Evolutionary conservation across 1,140 invertebrate species (phyloP).

Genomic region (Limonius californicus): DNA sequence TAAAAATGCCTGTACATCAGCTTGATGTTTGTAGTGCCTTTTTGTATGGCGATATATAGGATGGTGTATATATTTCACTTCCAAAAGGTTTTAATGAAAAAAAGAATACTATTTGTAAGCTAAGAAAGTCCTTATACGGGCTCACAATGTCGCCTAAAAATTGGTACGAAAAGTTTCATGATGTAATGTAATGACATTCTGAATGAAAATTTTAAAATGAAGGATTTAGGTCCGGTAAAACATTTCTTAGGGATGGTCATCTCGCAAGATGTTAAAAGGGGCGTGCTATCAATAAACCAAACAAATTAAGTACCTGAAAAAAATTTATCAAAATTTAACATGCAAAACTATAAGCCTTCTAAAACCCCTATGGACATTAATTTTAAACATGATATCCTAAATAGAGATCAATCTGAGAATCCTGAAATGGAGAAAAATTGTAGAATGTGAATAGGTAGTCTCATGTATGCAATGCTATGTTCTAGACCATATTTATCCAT

Average conservation of each 20-base stretch:
- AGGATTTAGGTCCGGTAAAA: slow-evolving; percentile 3
- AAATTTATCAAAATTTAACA: slow-evolving; percentile 14
- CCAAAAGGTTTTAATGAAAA: slow-evolving; percentile 3
- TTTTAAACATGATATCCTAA: not conserved
- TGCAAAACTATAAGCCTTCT: too few species aligned
- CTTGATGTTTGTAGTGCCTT: slow-evolving; percentile 47
- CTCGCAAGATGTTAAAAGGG: slow-evolving; percentile 1
- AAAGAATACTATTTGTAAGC: not conserved
- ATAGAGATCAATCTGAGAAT: too few species aligned
- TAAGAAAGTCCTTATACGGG: not conserved
- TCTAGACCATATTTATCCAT: too few species aligned
- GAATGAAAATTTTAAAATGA: too few species aligned
- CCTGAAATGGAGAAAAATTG: not conserved
- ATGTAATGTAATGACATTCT: too few species aligned
- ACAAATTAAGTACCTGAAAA: not conserved
- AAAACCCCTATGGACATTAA: not conserved
- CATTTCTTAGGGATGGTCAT: too few species aligned
- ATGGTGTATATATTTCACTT: slow-evolving; percentile 20
- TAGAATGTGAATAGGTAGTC: too few species aligned
- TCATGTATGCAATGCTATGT: slow-evolving; percentile 35
- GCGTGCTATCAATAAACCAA: too few species aligned
- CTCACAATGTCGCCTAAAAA: not conserved
- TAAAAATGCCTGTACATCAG: slow-evolving; percentile 33
- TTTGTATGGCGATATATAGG: slow-evolving; percentile 42
- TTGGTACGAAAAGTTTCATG: slow-evolving; percentile 9